phyloP scores from a whole-genome alignment of 1,140 invertebrate genomes.

The Xylocopa sonorina region DNA sequence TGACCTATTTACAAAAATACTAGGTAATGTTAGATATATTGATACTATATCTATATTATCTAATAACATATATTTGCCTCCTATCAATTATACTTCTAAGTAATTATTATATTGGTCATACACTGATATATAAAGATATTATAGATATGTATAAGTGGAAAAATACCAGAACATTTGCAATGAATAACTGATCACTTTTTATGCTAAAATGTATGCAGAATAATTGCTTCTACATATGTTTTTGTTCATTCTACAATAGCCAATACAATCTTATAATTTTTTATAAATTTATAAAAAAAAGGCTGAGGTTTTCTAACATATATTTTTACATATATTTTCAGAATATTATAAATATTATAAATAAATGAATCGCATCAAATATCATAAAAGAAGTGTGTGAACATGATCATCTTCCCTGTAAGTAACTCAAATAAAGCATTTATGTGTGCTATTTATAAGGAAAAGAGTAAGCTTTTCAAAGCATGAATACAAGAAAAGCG shows the following conservation, averaged over 20 bases:
- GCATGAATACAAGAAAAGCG: not conserved
- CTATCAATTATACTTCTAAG: too few species aligned
- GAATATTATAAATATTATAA: not conserved
- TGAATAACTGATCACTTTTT: too few species aligned
- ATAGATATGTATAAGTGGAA: too few species aligned
- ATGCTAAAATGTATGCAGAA: too few species aligned
- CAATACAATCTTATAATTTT: not conserved
- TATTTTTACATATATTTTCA: not conserved
- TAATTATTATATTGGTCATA: too few species aligned
- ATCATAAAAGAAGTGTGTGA: not conserved
- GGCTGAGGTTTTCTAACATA: not conserved
- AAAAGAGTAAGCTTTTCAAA: not conserved
- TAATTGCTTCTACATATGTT: not conserved
- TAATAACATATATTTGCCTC: too few species aligned
- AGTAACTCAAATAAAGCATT: not conserved
- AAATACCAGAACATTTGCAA: too few species aligned
- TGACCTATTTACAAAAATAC: conserved; percentile 18
- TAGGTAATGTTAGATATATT: not conserved
- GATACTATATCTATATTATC: too few species aligned
- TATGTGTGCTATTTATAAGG: not conserved
- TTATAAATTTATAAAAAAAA: not conserved
- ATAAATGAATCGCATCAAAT: not conserved
- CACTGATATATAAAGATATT: too few species aligned
- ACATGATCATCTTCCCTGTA: too few species aligned
- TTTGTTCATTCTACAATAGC: not conserved